Percentiles rank a stretch among this genome's conserved stretches.
Conservation (phyloP, 2,113 vertebrate species). For the Acanthisitta chloris region DNA sequence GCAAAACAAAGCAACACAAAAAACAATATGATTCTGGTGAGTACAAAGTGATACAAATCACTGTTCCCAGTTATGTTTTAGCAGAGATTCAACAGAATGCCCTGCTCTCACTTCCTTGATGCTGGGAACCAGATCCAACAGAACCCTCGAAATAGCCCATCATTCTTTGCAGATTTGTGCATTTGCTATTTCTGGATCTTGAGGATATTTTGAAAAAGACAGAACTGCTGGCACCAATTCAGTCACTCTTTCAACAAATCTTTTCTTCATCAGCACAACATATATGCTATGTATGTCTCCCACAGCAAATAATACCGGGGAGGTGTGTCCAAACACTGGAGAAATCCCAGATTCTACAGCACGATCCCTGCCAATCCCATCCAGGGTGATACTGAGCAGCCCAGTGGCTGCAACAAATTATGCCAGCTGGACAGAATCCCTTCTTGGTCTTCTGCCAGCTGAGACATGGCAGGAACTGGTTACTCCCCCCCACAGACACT, state of each 20-base stretch:
- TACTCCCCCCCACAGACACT: neutral
- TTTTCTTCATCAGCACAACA: neutral
- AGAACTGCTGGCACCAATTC: neutral
- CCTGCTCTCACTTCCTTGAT: neutral
- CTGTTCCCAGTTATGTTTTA: neutral
- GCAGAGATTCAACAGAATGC: neutral
- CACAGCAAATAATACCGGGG: neutral
- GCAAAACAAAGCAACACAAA: constrained; percentile 39
- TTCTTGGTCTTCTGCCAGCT: neutral
- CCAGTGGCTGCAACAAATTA: neutral
- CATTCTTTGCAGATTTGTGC: constrained; percentile 33
- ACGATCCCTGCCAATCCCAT: neutral
- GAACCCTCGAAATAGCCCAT: constrained; percentile 33
- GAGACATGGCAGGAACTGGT: neutral
- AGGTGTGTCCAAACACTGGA: constrained; percentile 21
- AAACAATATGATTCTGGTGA: neutral
- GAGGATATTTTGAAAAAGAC: constrained; percentile 21
- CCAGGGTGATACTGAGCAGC: constrained; percentile 3
- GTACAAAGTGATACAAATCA: constrained; percentile 13
- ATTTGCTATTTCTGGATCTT: constrained; percentile 37
- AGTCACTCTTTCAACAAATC: neutral
- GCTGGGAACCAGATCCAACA: constrained; percentile 13
- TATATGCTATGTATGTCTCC: neutral
- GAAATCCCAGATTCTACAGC: neutral
- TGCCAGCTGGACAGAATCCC: constrained; percentile 17